A percentile compares a stretch with the other conserved stretches of the same genome.
phyloP scores from a whole-genome alignment of 1,140 invertebrate genomes.

The Drosophila varians region DNA sequence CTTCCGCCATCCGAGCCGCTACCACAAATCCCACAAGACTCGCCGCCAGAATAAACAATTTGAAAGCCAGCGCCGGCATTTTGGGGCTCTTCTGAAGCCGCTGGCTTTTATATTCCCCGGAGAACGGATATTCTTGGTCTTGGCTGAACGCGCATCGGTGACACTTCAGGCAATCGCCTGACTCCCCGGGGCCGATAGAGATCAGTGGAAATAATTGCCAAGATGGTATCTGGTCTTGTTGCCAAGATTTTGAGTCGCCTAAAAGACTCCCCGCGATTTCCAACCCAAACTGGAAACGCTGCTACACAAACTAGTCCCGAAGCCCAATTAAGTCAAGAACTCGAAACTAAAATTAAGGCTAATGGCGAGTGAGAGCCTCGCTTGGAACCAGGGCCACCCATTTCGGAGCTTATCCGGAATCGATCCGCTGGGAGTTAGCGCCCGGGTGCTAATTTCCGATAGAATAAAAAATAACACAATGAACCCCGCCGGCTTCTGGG shows the following conservation, averaged over 20 bases:
- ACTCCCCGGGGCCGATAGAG: background rate
- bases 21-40: background rate
- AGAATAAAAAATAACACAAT: slow-evolving; percentile 51
- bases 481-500: slow-evolving; percentile 33
- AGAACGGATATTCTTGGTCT: slow-evolving; percentile 46
- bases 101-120: slow-evolving; percentile 31
- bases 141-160: slow-evolving; percentile 62
- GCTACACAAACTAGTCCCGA: background rate
- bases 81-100: background rate
- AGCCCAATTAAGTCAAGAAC: no score
- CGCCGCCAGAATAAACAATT: slow-evolving; percentile 14
- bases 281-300: background rate
- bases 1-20: slow-evolving; percentile 1
- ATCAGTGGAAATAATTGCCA: background rate
- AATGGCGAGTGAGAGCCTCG: background rate
- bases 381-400: background rate
- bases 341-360: no score
- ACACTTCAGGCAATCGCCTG: slow-evolving; percentile 36
- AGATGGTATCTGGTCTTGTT: background rate
- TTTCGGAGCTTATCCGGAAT: slow-evolving; percentile 19
- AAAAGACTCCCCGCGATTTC: background rate
- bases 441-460: slow-evolving; percentile 51
- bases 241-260: background rate
- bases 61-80: slow-evolving; percentile 21
- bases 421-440: slow-evolving; percentile 60